phyloP scores from a whole-genome alignment of 2,113 vertebrate genomes.

The Carassius gibelio region DNA sequence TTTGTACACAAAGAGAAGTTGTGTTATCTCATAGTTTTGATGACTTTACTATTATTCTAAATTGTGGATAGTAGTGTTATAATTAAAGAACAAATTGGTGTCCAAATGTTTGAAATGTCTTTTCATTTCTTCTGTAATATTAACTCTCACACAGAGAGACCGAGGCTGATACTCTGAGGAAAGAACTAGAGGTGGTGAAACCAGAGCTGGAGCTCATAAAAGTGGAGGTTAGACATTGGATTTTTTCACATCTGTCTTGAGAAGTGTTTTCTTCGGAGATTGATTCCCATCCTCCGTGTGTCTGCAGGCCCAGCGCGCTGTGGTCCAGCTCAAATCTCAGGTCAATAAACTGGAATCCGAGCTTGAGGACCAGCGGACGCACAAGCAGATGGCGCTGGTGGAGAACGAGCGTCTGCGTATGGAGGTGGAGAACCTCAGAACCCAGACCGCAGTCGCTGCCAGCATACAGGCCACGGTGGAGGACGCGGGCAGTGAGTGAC shows the following conservation, averaged over 20 bases:
- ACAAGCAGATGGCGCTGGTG: constrained; percentile 84
- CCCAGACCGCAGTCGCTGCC: constrained; percentile 77
- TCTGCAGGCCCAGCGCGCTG: constrained; percentile 80
- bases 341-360: constrained; percentile 87
- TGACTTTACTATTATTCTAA: not conserved
- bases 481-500: constrained; percentile 85
- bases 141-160: constrained; percentile 41
- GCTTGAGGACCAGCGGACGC: constrained; percentile 85
- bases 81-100: not conserved
- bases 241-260: not conserved
- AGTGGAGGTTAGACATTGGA: constrained; percentile 65
- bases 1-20: not conserved
- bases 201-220: constrained; percentile 78
- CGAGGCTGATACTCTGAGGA: constrained; percentile 78
- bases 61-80: not conserved
- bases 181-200: constrained; percentile 82
- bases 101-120: not conserved
- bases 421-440: constrained; percentile 84
- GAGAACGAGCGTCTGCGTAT: constrained; percentile 87
- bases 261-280: constrained; percentile 2
- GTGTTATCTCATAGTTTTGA: not conserved
- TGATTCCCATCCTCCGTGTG: not conserved
- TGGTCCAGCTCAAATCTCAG: constrained; percentile 69
- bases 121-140: not conserved
- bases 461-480: constrained; percentile 88